These are phyloP conservation scores for Gnathonemus longibarbis DNA, from an alignment of 2,113 vertebrate species.

Conservation along the genomic window DNA sequence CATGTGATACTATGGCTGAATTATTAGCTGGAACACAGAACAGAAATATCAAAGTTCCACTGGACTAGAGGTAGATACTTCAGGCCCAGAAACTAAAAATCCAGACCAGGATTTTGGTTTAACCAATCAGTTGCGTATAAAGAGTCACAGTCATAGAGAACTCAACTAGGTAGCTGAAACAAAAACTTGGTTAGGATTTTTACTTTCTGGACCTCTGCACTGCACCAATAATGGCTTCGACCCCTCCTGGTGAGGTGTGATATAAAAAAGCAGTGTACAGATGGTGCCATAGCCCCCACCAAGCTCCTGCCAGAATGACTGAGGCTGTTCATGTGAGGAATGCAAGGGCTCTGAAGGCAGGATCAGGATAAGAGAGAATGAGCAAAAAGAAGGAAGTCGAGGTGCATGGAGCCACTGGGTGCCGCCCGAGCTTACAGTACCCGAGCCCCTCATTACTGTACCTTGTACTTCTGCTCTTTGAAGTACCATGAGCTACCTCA, in stretches of 20 bases:
- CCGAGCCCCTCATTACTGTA: conserved; percentile 61
- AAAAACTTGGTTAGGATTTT: background rate
- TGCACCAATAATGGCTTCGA: background rate
- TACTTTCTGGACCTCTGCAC: background rate
- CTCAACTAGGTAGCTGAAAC: background rate
- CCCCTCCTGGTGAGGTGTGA: background rate
- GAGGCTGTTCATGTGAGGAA: background rate
- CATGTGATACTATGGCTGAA: background rate
- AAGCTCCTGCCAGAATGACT: background rate
- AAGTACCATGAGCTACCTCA: conserved; percentile 67
- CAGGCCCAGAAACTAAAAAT: background rate
- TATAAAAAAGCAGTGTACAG: background rate
- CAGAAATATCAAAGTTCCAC: background rate
- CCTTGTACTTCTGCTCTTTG: conserved; percentile 62
- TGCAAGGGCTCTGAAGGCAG: background rate
- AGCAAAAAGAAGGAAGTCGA: background rate
- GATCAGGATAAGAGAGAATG: background rate
- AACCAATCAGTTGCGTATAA: background rate
- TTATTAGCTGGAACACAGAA: background rate
- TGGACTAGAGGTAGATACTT: background rate
- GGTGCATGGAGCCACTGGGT: background rate
- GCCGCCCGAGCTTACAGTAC: conserved; percentile 37
- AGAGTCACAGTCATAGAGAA: background rate
- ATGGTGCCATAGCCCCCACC: background rate
- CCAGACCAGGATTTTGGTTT: background rate